phyloP scores from a whole-genome alignment of 1,140 invertebrate species.

The Homarus americanus region DNA sequence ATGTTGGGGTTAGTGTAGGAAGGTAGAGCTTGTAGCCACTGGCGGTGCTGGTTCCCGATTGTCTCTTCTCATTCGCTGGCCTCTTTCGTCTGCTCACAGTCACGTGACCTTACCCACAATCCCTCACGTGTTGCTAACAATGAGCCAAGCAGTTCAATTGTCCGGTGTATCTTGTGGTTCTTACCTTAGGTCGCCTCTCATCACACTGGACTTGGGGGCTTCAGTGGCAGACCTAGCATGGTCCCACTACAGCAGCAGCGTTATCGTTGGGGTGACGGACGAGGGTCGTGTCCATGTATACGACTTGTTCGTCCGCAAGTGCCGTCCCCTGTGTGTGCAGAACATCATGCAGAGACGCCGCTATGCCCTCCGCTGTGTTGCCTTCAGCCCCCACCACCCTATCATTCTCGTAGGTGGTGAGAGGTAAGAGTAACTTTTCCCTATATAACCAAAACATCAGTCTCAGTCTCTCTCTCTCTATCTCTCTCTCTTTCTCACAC shows the following conservation, averaged over 20 bases:
- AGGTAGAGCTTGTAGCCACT: no score
- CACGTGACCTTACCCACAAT: no score
- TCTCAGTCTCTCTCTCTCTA: no score
- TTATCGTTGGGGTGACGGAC: conserved; percentile 92
- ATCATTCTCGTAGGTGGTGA: conserved; percentile 90
- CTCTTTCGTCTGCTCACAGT: no score
- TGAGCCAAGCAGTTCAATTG: no score
- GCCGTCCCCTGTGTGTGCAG: conserved; percentile 92
- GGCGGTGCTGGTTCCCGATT: no score
- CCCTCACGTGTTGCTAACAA: no score
- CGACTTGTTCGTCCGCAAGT: conserved; percentile 95
- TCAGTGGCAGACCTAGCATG: conserved; percentile 95
- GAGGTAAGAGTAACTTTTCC: conserved; percentile 16
- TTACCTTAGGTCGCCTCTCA: conserved; percentile 83
- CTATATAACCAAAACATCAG: no score
- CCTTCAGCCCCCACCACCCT: conserved; percentile 90
- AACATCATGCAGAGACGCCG: conserved; percentile 89
- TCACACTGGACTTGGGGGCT: conserved; percentile 93
- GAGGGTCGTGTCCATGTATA: conserved; percentile 94
- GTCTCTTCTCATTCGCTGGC: no score
- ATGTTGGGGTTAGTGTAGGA: no score
- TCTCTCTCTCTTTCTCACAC: no score
- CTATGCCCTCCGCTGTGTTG: conserved; percentile 90
- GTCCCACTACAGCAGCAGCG: conserved; percentile 96
- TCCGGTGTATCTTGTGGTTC: background rate